Evolutionary conservation across 2,888 invertebrate genomes (phyloP), one percentile per base, ranked within the genome.

Genomic region (Phyllotreta striolata): DNA sequence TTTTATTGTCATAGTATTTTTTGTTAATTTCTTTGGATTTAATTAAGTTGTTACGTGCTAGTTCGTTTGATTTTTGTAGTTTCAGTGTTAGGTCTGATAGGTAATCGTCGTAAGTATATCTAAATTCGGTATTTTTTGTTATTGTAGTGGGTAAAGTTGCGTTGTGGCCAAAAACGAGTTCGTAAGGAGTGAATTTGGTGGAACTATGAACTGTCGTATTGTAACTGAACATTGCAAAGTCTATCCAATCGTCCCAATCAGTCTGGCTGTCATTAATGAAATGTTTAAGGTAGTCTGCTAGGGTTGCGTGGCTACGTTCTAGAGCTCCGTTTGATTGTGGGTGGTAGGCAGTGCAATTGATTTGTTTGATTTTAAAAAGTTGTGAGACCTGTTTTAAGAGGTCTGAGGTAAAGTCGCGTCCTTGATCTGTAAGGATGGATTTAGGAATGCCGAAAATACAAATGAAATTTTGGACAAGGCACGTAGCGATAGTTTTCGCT

Each of bases 21-120:
- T 74, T 75, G 44, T 69, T 72, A 4, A 4, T 24, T 24, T 24
- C 24, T 24, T 24, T 73, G 6, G 66, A 59, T 38, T 62, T 38
- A n/a, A 62, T 57, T 3, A 52, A 38, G 14, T 38, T 24, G 37
- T 71, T 63, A 35, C 65, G 41, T 8, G 72, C 73, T 3, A 73
- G 65, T 67, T 72, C 57, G 37, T 66, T 67, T 3, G 70, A 63
- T 54, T 63, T 67, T 47, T 66, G 66, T 44, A 73, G 44, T 69
- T 69, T 71, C 35, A 66, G 37, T 56, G 52, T 67, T n/a, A 73
- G 38, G 37, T 70, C 60, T 47, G 62, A 54, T 6, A 68, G 12
- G 51, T 70, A 72, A 49, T 72, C 61, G 13, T 74, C 73, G 37
- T 73, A 75, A n/a, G 72, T 70, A 58, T 73, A 74, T 49, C 68